phyloP scores from a whole-genome alignment of 1,140 invertebrate genomes.

The Scaptomyza hsui region DNA sequence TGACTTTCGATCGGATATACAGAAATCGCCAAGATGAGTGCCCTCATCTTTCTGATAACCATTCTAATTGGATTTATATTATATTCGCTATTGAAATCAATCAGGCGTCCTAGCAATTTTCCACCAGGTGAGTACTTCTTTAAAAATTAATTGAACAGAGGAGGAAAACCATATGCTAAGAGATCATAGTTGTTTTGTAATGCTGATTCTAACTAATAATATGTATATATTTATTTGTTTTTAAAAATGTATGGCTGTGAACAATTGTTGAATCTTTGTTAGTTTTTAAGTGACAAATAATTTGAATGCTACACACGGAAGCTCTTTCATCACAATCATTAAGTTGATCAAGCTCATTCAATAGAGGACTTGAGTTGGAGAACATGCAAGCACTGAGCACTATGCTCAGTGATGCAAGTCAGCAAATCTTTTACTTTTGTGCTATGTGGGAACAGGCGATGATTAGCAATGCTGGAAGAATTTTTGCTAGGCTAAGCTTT shows the following conservation, averaged over 20 bases:
- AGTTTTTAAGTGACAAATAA: slow-evolving; percentile 2
- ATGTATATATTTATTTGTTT: no score
- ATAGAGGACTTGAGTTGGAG: neutral
- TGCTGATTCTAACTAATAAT: no score
- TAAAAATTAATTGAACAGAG: neutral
- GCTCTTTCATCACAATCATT: slow-evolving; percentile 33
- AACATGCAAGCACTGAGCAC: no score
- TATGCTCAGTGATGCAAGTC: no score
- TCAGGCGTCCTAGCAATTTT: slow-evolving; percentile 70
- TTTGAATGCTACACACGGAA: slow-evolving; percentile 17
- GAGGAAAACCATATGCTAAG: neutral
- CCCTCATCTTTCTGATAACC: slow-evolving; percentile 52
- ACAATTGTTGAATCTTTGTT: neutral
- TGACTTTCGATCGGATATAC: slow-evolving; percentile 19
- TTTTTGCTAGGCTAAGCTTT: neutral
- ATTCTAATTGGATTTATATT: slow-evolving; percentile 60
- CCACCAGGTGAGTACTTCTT: slow-evolving; percentile 70
- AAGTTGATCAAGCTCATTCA: slow-evolving; percentile 17
- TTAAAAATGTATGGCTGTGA: no score
- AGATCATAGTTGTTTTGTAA: no score
- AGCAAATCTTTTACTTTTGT: slow-evolving; percentile 12
- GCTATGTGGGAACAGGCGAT: neutral
- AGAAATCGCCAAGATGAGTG: slow-evolving; percentile 54
- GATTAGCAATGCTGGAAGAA: neutral
- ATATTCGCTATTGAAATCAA: slow-evolving; percentile 58